Evolutionary conservation across 2,113 vertebrate genomes (phyloP), one percentile per base, ranked within the genome.

Genomic region (Dipodomys merriami): DNA sequence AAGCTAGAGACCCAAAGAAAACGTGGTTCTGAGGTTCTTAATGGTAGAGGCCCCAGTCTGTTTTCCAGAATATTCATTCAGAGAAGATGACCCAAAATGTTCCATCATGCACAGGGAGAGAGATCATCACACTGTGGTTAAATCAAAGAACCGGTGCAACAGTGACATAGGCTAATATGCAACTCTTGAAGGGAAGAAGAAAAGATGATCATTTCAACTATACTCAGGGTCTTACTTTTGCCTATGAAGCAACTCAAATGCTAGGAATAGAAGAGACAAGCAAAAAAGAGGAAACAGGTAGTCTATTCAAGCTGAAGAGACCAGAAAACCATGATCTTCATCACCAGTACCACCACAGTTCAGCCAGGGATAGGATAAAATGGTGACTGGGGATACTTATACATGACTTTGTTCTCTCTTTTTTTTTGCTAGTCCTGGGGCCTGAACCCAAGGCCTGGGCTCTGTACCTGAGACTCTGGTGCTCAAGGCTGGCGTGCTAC

Each of bases 201-300:
- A 71, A 18, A 81, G 65, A 71, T 23, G 12, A 29, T 49, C 20
- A 49, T 76, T 87, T 77, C 6, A 73, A 9, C 29, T 2, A n/a
- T 2, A 53, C 16, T 11, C 29, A 12, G 64, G 33, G 5, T 20
- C 49, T 39, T 12, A 44, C 12, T 10, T 62, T 71, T 44, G 68
- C 29, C 3, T 25, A 22, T 15, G 67, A 84, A 93, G 69, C 33
- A 64, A 90, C 15, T 71, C 73, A 44, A 64, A 77, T 29, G 46
- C 57, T 88, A 39, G 64, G 82, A 62, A 68, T 1, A n/a, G 15
- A 79, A 88, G 78, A 82, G 88, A 79, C 35, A 33, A n/a, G 65
- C 22, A 20, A 64, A 25, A 39, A 4, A 18, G 1, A 81, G 16
- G 11, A 65, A 69, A 35, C 2, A 23, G 15, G 16, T 19, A 5